These are phyloP conservation scores for Lasioglossum leucozonium DNA, from an alignment of 2,888 invertebrate genomes.

Conservation along the genomic window DNA sequence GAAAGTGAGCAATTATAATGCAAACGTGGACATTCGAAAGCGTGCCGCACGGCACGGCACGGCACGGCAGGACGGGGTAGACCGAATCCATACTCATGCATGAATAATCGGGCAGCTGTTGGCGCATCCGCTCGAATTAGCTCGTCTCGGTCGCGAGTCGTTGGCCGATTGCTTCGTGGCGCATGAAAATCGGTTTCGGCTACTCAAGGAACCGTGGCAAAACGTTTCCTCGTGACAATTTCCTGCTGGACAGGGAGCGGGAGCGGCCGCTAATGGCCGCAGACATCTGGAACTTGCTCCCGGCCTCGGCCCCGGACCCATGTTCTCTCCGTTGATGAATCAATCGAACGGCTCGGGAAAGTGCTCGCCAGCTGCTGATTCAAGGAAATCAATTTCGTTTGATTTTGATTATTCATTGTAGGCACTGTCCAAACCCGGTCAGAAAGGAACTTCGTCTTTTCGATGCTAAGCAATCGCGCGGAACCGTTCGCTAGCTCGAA, in stretches of 20 bases:
- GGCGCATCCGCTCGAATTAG: constrained; percentile 64
- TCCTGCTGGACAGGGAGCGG: constrained; percentile 59
- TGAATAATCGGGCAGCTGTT: constrained; percentile 59
- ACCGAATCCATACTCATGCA: constrained; percentile 45
- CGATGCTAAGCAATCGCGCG: not conserved
- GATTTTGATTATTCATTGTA: constrained; percentile 18
- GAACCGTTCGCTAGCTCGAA: not conserved
- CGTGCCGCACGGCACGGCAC: not conserved
- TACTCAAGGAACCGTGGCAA: constrained; percentile 63
- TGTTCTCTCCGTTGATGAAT: constrained; percentile 13
- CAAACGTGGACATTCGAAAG: not conserved
- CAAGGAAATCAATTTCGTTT: constrained; percentile 10
- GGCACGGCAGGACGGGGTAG: not conserved
- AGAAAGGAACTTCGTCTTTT: not conserved
- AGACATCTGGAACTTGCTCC: constrained; percentile 57
- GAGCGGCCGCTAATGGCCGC: constrained; percentile 43
- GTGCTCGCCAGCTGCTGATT: constrained; percentile 1
- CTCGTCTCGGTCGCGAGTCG: constrained; percentile 68
- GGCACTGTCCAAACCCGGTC: too few relatives aligned
- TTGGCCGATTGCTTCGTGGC: constrained; percentile 64
- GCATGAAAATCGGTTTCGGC: constrained; percentile 71
- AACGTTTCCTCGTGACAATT: constrained; percentile 67
- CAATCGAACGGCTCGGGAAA: not conserved
- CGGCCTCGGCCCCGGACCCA: constrained; percentile 17
- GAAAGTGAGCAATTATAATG: constrained; percentile 9